These are phyloP conservation scores for Elymnias hypermnestra DNA, from an alignment of 1,140 invertebrate genomes.

Conservation along the genomic window DNA sequence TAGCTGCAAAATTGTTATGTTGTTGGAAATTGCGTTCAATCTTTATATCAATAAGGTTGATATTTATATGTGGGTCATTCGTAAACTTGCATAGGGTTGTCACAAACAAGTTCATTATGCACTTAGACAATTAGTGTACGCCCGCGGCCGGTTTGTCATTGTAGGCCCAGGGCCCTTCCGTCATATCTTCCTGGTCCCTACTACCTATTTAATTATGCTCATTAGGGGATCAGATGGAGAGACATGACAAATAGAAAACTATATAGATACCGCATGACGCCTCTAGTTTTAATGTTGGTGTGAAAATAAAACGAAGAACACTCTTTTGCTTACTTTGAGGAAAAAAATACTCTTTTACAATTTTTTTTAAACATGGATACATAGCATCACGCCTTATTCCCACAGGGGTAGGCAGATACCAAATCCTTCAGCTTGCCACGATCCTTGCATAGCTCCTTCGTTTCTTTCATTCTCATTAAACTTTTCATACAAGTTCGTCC, in stretches of 20 bases:
- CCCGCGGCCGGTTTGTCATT: slow-evolving; percentile 48
- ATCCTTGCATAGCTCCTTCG: no score
- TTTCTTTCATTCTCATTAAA: no score
- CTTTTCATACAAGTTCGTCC: no score
- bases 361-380: no score
- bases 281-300: background rate
- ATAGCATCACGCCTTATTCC: no score
- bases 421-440: no score
- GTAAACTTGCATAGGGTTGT: slow-evolving; percentile 51
- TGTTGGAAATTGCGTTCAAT: no score
- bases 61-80: slow-evolving; percentile 14
- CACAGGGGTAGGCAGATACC: no score
- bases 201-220: slow-evolving; percentile 50
- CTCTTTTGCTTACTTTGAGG: no score
- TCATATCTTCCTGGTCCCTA: slow-evolving; percentile 43
- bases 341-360: no score
- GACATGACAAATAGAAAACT: slow-evolving; percentile 1
- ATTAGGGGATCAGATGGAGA: slow-evolving; percentile 29
- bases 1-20: no score
- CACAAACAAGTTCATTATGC: slow-evolving; percentile 70
- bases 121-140: slow-evolving; percentile 73
- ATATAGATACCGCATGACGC: background rate
- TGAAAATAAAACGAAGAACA: background rate
- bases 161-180: slow-evolving; percentile 62
- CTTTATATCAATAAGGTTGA: slow-evolving; percentile 31